Percentiles rank a stretch among this genome's conserved stretches.
Evolutionary conservation across 2,113 vertebrate genomes (phyloP).

Genomic region (Diadophis punctatus): DNA sequence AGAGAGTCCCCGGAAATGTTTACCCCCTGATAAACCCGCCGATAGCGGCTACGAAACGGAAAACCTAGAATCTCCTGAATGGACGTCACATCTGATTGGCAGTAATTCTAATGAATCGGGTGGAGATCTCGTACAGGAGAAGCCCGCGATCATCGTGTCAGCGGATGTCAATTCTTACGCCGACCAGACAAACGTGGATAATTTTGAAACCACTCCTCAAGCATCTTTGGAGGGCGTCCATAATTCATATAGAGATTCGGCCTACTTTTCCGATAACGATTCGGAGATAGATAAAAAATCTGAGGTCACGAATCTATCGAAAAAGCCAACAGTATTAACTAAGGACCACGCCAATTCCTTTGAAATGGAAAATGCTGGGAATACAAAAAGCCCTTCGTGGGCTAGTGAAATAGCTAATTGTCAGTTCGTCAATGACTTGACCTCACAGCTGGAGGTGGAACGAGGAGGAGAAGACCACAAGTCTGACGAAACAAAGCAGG

Average conservation of each 20-base stretch:
- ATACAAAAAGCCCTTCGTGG: background rate
- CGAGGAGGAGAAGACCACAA: constrained; percentile 33
- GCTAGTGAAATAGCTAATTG: background rate
- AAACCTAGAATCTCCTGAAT: constrained; percentile 95
- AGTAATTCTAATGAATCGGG: constrained; percentile 61
- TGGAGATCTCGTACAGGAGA: constrained; percentile 51
- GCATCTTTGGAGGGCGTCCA: constrained; percentile 64
- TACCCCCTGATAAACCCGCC: constrained; percentile 87
- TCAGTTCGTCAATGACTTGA: constrained; percentile 9
- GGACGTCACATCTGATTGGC: constrained; percentile 80
- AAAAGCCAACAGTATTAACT: background rate
- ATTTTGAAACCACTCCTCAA: constrained; percentile 60
- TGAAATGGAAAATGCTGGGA: constrained; percentile 5
- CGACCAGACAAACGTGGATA: constrained; percentile 35
- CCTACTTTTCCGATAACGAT: constrained; percentile 97
- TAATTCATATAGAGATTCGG: constrained; percentile 87
- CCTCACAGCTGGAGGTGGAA: constrained; percentile 3
- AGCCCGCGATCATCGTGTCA: constrained; percentile 84
- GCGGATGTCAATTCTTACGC: constrained; percentile 65
- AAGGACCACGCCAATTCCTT: background rate
- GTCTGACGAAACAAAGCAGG: background rate
- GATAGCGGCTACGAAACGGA: constrained; percentile 98
- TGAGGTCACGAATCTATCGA: constrained; percentile 54
- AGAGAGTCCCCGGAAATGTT: constrained; percentile 74
- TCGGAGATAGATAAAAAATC: constrained; percentile 86